These are phyloP conservation scores for Benthochromis sp. DNA, from an alignment of 2,113 vertebrate genomes.

Conservation along the genomic window DNA sequence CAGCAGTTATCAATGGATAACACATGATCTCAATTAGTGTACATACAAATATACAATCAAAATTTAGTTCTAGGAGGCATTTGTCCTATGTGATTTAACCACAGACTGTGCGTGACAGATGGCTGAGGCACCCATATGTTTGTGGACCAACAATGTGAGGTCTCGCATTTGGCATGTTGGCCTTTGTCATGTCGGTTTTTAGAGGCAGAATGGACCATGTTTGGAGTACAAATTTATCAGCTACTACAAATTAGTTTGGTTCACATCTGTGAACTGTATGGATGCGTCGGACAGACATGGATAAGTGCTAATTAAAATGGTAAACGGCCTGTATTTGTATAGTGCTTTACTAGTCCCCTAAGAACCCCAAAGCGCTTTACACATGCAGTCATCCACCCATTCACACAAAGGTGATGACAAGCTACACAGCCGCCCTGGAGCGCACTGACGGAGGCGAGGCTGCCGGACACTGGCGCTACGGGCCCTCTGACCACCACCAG, in stretches of 20 bases:
- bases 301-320: not conserved
- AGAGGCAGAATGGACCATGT: not conserved
- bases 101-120: not conserved
- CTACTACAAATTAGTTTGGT: not conserved
- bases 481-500: not conserved
- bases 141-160: not conserved
- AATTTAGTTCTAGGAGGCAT: not conserved
- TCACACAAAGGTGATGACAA: not conserved
- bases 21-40: not conserved
- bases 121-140: not conserved
- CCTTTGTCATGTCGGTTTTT: not conserved
- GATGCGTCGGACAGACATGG: not conserved
- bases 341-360: not conserved
- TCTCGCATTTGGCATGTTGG: not conserved
- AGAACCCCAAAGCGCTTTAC: not conserved
- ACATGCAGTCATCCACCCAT: not conserved
- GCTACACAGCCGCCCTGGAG: not conserved
- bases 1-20: not conserved
- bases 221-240: not conserved
- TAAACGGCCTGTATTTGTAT: not conserved
- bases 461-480: rapidly evolving
- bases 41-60: not conserved
- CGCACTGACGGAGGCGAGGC: rapidly evolving
- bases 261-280: not conserved
- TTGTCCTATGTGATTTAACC: not conserved